Percentiles rank a stretch among this genome's conserved stretches.
Conservation (phyloP, 2,113 vertebrate species). For the Takifugu flavidus region DNA sequence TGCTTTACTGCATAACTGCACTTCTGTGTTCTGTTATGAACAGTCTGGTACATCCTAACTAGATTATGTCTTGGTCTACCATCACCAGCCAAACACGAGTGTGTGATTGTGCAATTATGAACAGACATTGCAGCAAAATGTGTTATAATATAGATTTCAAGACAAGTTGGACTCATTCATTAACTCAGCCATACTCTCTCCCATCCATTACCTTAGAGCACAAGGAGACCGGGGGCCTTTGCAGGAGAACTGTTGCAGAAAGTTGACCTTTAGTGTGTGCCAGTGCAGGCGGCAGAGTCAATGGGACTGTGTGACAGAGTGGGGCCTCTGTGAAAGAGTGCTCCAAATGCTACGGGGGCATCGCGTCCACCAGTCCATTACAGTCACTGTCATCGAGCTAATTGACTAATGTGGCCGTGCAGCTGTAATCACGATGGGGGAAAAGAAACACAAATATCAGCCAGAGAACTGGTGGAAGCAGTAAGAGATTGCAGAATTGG, state of each 20-base stretch:
- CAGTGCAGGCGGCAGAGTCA: conserved; percentile 33
- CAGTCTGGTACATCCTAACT: no score
- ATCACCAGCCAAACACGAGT: neutral
- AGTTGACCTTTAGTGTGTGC: conserved; percentile 59
- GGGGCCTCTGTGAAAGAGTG: conserved; percentile 39
- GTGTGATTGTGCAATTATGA: neutral
- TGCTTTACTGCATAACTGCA: no score
- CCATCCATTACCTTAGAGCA: neutral
- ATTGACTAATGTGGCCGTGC: conserved; percentile 52
- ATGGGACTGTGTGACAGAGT: conserved; percentile 27
- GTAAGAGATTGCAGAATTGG: neutral
- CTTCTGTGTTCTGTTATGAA: no score
- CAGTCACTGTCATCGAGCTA: conserved; percentile 63
- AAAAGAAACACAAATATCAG: conserved; percentile 11
- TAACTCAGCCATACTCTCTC: conserved; percentile 2
- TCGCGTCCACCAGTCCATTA: conserved; percentile 57
- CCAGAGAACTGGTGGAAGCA: conserved; percentile 1
- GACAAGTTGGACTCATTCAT: conserved; percentile 6
- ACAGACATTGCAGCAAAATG: neutral
- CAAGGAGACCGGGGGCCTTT: conserved; percentile 6
- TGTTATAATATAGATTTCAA: no score
- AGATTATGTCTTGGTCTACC: no score
- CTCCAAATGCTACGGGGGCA: conserved; percentile 55
- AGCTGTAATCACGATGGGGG: conserved; percentile 24
- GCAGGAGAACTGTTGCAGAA: conserved; percentile 50